Base-by-base conservation (phyloP, 2,888 invertebrate species). In the Laothoe populi region DNA sequence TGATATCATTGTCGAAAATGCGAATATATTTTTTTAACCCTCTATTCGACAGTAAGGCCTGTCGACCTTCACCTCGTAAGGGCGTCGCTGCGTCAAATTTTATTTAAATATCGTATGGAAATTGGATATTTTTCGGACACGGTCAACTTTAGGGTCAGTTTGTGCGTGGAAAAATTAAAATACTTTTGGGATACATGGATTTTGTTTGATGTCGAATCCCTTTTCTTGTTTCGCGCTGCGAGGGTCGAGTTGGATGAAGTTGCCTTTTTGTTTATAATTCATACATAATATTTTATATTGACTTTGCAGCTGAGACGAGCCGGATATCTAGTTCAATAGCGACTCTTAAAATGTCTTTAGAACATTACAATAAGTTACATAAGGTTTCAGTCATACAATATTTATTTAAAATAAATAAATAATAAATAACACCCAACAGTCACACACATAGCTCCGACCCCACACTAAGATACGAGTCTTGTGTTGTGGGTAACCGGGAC, bases 81-180 rank as follows among this genome's bases (percentile, higher is more conserved):
- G 49, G 64, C 65, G 65, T 63, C 67, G 63, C 64, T 63, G 57
- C 63, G 63, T 60, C 63, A 64, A 64, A 70, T 67, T 63, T 66
- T 67, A 70, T 71, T 71, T 66, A 69, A 75, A 75, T 75, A 72
- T 67, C 64, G 70, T 63, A 61, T 66, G 59, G 67, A 69, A 68
- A 69, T 69, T 65, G 64, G 66, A 62, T 65, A 49, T 53, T 26
- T 69, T 67, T 66, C 44, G 19, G 42, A 48, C 62, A 44, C 66
- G 61, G 62, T 66, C 45, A 72, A 70, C 65, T 70, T 74, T 73
- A 67, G 24, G 60, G 60, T 24, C 42, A 16, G 48, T 23, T 63
- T 40, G 64, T 49, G 59, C 26, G 63, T 64, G 42, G 59, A 65
- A 62, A 64, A 70, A 69, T 69, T 21, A 26, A 53, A 31, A 40